Conservation (phyloP, 2,888 invertebrate species). For the Cheilosia variabilis region DNA sequence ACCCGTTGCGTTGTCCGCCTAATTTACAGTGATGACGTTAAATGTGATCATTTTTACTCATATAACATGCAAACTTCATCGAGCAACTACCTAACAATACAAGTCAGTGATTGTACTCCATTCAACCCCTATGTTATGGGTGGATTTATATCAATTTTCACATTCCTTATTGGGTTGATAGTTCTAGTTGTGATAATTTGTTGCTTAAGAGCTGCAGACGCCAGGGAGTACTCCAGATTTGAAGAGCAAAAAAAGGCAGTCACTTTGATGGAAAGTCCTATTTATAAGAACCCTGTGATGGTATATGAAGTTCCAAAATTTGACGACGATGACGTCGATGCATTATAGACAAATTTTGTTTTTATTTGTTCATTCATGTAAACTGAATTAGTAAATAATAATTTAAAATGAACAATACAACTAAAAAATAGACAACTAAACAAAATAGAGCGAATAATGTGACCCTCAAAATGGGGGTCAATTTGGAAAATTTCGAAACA, state of each 20-base stretch:
- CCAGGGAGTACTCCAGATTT: slow-evolving; percentile 85
- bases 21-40: slow-evolving; percentile 79
- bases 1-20: slow-evolving; percentile 80
- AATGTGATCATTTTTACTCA: slow-evolving; percentile 81
- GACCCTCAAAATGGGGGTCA: too few relatives aligned
- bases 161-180: slow-evolving; percentile 84
- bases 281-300: slow-evolving; percentile 87
- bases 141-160: slow-evolving; percentile 83
- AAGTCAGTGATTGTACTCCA: slow-evolving; percentile 78
- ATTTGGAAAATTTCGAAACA: too few relatives aligned
- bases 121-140: slow-evolving; percentile 77
- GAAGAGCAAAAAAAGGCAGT: slow-evolving; percentile 84
- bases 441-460: too few relatives aligned
- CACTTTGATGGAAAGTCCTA: slow-evolving; percentile 85
- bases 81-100: slow-evolving; percentile 79
- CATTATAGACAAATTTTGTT: not conserved
- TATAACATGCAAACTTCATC: slow-evolving; percentile 78
- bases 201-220: slow-evolving; percentile 84
- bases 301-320: slow-evolving; percentile 85
- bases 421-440: too few relatives aligned
- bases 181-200: slow-evolving; percentile 83
- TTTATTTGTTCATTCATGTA: not conserved
- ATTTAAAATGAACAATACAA: not conserved
- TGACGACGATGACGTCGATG: slow-evolving; percentile 63
- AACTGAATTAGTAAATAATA: not conserved